These are phyloP conservation scores for Oreohelix idahoensis DNA, from an alignment of 1,140 invertebrate genomes.

Conservation along the genomic window DNA sequence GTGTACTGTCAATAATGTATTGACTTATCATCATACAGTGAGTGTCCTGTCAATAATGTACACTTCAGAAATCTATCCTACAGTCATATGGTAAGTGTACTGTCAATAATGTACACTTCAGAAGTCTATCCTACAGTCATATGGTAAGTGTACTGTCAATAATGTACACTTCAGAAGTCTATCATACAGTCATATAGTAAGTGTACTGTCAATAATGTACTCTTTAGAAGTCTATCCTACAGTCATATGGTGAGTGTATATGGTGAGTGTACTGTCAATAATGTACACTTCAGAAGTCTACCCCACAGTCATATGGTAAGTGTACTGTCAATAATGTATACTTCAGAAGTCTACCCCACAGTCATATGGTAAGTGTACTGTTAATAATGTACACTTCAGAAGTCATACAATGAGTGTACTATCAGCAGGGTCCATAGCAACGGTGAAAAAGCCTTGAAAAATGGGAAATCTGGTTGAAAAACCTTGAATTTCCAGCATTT, in stretches of 20 bases:
- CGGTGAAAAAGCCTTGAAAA: too few species aligned
- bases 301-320: constrained; percentile 77
- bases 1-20: too few species aligned
- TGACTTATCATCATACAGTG: too few species aligned
- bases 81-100: constrained; percentile 74
- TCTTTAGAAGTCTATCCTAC: constrained; percentile 80
- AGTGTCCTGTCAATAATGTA: too few species aligned
- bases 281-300: constrained; percentile 76
- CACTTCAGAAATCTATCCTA: constrained; percentile 82
- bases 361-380: background rate
- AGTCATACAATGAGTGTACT: too few species aligned
- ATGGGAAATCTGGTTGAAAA: too few species aligned
- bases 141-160: constrained; percentile 48
- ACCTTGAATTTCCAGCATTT: too few species aligned
- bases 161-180: constrained; percentile 77
- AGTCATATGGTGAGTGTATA: constrained; percentile 79
- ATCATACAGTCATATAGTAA: constrained; percentile 78
- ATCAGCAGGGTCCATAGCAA: too few species aligned
- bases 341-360: background rate
- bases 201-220: background rate
- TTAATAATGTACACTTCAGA: too few species aligned
- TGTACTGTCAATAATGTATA: background rate
- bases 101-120: background rate
- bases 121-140: constrained; percentile 82
- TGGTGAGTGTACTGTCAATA: constrained; percentile 48